phyloP scores from a whole-genome alignment of 2,113 vertebrate species.

The Lichenostomus cassidix region DNA sequence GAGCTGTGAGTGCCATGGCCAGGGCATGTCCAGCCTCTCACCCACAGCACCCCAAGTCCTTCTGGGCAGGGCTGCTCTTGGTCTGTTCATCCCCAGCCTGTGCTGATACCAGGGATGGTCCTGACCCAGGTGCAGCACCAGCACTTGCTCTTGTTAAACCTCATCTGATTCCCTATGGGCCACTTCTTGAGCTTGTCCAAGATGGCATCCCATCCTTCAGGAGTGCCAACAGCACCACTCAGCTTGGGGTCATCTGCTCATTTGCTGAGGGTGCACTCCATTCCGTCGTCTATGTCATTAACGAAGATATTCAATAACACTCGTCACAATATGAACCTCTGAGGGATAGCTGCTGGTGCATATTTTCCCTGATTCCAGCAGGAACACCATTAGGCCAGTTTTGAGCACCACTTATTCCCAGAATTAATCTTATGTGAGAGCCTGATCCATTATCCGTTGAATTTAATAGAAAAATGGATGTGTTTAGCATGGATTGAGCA shows the following conservation, averaged over 20 bases:
- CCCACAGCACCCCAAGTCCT: neutral
- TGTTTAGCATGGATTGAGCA: neutral
- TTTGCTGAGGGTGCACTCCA: neutral
- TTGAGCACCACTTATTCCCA: neutral
- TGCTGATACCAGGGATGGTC: accelerated
- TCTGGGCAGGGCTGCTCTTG: neutral
- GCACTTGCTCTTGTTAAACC: neutral
- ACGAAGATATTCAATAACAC: neutral
- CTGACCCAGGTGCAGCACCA: neutral
- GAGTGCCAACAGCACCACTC: neutral
- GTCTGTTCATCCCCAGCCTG: neutral
- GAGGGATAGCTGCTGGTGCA: neutral
- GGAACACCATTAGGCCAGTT: neutral
- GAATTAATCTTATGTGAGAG: neutral
- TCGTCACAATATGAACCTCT: neutral
- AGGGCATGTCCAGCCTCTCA: neutral
- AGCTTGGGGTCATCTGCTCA: neutral
- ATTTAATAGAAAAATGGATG: neutral
- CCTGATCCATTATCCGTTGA: neutral
- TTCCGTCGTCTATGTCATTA: neutral
- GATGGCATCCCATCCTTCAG: neutral
- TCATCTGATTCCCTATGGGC: neutral
- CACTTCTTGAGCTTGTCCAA: accelerated
- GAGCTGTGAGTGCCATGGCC: neutral
- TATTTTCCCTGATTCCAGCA: neutral